Evolutionary conservation across 2,113 vertebrate genomes (phyloP), one percentile per base, ranked within the genome.

Genomic region (Spilogale gracilis): DNA sequence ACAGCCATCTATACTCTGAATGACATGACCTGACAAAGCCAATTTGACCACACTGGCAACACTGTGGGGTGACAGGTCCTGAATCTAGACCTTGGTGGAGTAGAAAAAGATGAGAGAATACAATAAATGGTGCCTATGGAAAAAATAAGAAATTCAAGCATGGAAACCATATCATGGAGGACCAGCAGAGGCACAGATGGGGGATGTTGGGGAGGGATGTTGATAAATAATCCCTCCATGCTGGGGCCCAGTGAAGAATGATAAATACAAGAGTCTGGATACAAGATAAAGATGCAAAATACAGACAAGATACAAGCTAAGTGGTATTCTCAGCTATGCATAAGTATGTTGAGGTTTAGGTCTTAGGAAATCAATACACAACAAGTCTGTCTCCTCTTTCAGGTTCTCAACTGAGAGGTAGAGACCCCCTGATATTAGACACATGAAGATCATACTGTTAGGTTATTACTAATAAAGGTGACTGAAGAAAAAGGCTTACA

Each of bases 141-240:
- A 96, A 78, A 45, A 4, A 25, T 2, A 73, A 90, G 0, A 38
- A 20, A 38, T 38, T 84, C 9, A 48, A 63, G 54, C 8, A 67
- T 73, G 48, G n/a, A 86, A 90, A 76, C 1, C 38, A 52, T 8
- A 52, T 73, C 48, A 61, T 21, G 27, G 23, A 82, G 56, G 30
- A 60, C n/a, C 20, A 48, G 23, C 2, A 54, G 48, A 45, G 17
- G 21, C 45, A 30, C 0, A 45, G 18, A 25, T 0, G 21, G 12
- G 25, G 23, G 27, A 12, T 7, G 6, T 5, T 5, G 3, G 20
- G 27, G 8, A 38, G 3, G n/a, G 27, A 4, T 14, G 11, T 9
- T 54, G 18, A 30, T 27, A 65, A 79, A 25, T 6, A 38, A 91
- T 56, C n/a, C 32, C 65, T 67, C 32, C 21, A 61, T 50, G 48